phyloP scores from a whole-genome alignment of 2,888 invertebrate genomes.

The Platynereis dumerilii region DNA sequence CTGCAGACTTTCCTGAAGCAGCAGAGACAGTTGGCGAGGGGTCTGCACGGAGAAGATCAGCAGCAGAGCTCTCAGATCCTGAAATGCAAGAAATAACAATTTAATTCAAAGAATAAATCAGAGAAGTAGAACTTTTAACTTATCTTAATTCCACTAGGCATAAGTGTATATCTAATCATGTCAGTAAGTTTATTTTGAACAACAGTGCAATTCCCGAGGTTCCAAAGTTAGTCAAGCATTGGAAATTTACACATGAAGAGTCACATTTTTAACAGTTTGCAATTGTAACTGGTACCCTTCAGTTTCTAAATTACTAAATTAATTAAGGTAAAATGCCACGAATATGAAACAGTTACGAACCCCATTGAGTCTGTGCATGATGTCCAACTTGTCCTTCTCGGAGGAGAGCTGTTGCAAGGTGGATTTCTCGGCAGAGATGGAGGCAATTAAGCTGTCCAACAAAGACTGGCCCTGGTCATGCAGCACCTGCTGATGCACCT shows the following conservation, averaged over 20 bases:
- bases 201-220: no score
- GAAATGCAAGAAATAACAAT: conserved; percentile 19
- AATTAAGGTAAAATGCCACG: no score
- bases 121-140: background rate
- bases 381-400: conserved; percentile 48
- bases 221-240: no score
- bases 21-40: conserved; percentile 46
- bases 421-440: conserved; percentile 63
- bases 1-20: conserved; percentile 51
- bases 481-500: conserved; percentile 70
- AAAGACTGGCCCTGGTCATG: conserved; percentile 67
- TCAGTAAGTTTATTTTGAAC: no score
- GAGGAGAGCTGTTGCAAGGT: conserved; percentile 48
- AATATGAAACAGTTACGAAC: no score
- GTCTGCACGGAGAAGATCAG: conserved; percentile 58
- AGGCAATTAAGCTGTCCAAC: conserved; percentile 71
- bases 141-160: no score
- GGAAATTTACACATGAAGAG: no score
- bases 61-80: conserved; percentile 59
- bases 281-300: no score
- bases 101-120: background rate
- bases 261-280: no score
- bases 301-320: no score
- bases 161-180: no score
- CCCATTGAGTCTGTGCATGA: conserved; percentile 56